Evolutionary conservation across 1,140 invertebrate species (phyloP).

Genomic region (Capitella teleta): DNA sequence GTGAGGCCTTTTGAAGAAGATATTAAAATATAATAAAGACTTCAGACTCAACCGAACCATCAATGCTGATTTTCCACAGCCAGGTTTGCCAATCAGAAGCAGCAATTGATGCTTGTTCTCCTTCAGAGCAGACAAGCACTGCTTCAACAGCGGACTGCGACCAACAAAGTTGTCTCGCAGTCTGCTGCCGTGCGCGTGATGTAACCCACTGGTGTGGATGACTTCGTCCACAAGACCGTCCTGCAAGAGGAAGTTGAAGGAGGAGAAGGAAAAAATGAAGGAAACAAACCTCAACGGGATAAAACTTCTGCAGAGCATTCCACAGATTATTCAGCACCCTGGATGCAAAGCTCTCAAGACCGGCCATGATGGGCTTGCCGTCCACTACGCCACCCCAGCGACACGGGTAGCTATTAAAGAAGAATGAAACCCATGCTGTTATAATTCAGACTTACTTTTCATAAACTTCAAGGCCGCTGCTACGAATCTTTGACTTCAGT

Average conservation of each 20-base stretch:
- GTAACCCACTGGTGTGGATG: too few species aligned
- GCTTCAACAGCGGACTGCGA: slow-evolving; percentile 24
- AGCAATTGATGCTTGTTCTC: slow-evolving; percentile 22
- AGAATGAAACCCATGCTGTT: not conserved
- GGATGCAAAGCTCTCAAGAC: slow-evolving; percentile 39
- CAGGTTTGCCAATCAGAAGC: slow-evolving; percentile 32
- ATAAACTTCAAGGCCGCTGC: slow-evolving; percentile 35
- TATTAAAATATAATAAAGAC: not conserved
- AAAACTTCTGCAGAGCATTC: slow-evolving; percentile 33
- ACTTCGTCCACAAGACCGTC: too few species aligned
- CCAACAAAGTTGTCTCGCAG: slow-evolving; percentile 26
- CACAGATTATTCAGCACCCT: slow-evolving; percentile 38
- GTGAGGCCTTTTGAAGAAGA: slow-evolving; percentile 16
- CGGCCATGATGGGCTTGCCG: slow-evolving; percentile 31
- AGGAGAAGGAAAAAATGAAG: too few species aligned
- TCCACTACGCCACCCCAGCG: slow-evolving; percentile 38
- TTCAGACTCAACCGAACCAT: slow-evolving; percentile 20
- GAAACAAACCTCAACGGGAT: slow-evolving; percentile 23
- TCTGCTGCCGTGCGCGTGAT: too few species aligned
- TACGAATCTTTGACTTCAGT: slow-evolving; percentile 32
- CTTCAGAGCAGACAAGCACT: slow-evolving; percentile 23
- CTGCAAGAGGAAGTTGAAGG: not conserved
- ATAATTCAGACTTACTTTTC: slow-evolving; percentile 25
- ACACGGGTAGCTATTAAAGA: slow-evolving; percentile 37
- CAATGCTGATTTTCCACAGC: slow-evolving; percentile 40